Evolutionary conservation across 1,140 invertebrate species (phyloP).

Genomic region (Gerris buenoi): DNA sequence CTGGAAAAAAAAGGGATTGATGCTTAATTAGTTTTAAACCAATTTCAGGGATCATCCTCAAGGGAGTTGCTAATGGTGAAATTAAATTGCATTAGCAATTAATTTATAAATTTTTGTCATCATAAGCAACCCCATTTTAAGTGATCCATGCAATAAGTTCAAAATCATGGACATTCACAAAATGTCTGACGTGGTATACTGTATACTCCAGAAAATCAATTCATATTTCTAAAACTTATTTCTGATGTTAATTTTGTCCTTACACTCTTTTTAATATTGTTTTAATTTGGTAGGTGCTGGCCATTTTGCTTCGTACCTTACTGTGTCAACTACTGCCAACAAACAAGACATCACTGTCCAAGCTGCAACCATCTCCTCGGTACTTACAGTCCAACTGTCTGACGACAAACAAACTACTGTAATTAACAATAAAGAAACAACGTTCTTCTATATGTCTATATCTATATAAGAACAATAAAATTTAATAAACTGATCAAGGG

Average conservation of each 20-base stretch:
- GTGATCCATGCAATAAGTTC: neutral
- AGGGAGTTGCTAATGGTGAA: too few relatives aligned
- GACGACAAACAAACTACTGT: too few relatives aligned
- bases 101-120: too few relatives aligned
- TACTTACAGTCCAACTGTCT: neutral
- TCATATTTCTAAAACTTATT: neutral
- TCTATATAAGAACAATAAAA: too few relatives aligned
- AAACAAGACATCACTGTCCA: neutral
- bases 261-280: neutral
- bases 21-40: too few relatives aligned
- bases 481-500: too few relatives aligned
- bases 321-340: neutral
- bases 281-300: neutral
- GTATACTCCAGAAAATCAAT: neutral
- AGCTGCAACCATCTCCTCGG: neutral
- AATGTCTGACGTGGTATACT: neutral
- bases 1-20: too few relatives aligned
- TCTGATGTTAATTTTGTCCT: neutral
- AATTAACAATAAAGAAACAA: too few relatives aligned
- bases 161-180: neutral
- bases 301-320: neutral
- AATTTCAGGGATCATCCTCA: too few relatives aligned
- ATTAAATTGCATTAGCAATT: too few relatives aligned
- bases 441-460: too few relatives aligned
- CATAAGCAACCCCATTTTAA: neutral